Evolutionary conservation across 2,888 invertebrate species (phyloP).

Genomic region (Danaus chrysippus): DNA sequence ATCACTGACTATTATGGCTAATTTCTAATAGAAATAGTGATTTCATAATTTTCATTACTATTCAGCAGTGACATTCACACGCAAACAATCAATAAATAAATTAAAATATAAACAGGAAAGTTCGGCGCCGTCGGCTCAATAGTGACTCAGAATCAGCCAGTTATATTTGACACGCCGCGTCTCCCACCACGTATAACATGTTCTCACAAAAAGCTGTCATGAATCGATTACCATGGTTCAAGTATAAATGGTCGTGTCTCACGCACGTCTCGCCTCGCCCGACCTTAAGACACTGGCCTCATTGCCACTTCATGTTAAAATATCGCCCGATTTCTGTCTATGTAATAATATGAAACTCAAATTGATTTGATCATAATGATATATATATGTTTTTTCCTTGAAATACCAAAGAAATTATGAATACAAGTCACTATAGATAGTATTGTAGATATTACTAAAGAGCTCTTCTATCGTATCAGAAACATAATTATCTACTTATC

Average conservation of each 20-base stretch:
- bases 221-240: constrained; percentile 41
- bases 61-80: constrained; percentile 1
- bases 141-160: constrained; percentile 42
- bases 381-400: too few relatives aligned
- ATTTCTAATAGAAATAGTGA: not conserved
- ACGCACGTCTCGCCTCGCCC: constrained; percentile 50
- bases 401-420: too few relatives aligned
- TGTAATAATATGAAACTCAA: too few relatives aligned
- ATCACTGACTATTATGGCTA: too few relatives aligned
- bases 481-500: too few relatives aligned
- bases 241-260: constrained; percentile 41
- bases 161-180: constrained; percentile 38
- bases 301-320: constrained; percentile 21
- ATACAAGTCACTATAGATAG: too few relatives aligned
- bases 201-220: constrained; percentile 27
- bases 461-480: too few relatives aligned
- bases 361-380: too few relatives aligned
- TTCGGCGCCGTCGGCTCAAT: constrained; percentile 41
- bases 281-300: constrained; percentile 35
- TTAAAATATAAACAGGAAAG: constrained; percentile 42
- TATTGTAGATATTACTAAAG: too few relatives aligned
- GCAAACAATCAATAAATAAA: constrained; percentile 16
- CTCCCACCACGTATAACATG: constrained; percentile 26
- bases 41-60: not conserved
- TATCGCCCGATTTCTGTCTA: constrained; percentile 26